Base-by-base conservation (phyloP, 2,113 vertebrate genomes). In the Otocyon megalotis region DNA sequence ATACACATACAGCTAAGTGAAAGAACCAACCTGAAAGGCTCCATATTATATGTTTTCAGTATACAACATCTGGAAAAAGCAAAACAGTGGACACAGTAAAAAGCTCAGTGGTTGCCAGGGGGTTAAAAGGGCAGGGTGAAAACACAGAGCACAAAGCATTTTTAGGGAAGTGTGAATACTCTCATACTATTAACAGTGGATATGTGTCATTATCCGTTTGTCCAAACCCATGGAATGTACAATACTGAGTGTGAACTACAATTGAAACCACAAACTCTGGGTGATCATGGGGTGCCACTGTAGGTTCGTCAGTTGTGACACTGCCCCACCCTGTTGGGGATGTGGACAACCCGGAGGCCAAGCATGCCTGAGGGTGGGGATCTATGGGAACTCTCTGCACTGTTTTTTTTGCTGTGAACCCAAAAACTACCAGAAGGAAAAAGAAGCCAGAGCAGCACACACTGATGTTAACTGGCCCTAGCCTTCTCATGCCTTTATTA, bases 401-500 rank as follows among this genome's bases (percentile, higher is more conserved):
- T n/a, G n/a, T n/a, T n/a, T n/a, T n/a, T 76, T 84, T 63, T 35
- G 14, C 63, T 76, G 35, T 76, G 26, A 60, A 67, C 30, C 74
- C 72, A 58, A 37, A 56, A 56, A 93, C 10, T 9, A 58, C 62
- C 79, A 26, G 10, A 3, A 50, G 20, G 13, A 4, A 8, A 58
- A 67, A 81, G n/a, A 85, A 30, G 32, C 19, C 37, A 63, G 11
- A 76, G n/a, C 26, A 19, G 58, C 17, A 20, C 17, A 20, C 3
- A 0, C 16, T 6, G 71, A 13, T 22, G 43, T 54, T 35, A 20
- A 53, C 15, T 50, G 83, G 43, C 92, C 65, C 30, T 87, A 89
- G 87, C 89, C 89, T 89, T 63, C 72, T 91, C 69, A 12, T 2
- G 81, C 37, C 93, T 98, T 98, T 98, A 98, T 98, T 97, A 72